phyloP scores from a whole-genome alignment of 64 coral and sea anemone species.

The Astreopora myriophthalma region DNA sequence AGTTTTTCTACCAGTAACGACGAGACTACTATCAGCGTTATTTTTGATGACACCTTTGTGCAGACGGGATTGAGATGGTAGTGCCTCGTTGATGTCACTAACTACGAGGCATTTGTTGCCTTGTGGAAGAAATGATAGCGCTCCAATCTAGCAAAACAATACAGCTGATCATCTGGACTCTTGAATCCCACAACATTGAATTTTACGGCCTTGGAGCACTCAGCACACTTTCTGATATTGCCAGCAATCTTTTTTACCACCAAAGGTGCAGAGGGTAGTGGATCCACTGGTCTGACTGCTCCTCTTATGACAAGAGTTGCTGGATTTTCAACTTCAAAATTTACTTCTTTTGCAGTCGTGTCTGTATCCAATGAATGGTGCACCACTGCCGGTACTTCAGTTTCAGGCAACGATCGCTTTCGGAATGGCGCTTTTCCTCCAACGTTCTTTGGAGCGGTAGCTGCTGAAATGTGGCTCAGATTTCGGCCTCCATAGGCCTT shows the following conservation, averaged over 20 bases:
- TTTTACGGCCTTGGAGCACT: constrained; percentile 1
- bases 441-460: constrained; percentile 39
- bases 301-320: constrained; percentile 40
- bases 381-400: neutral
- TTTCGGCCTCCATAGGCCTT: constrained; percentile 28
- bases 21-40: constrained; percentile 7
- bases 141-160: constrained; percentile 14
- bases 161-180: neutral
- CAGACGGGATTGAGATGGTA: constrained; percentile 37
- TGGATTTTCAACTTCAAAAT: constrained; percentile 47
- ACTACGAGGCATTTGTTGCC: neutral
- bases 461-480: neutral
- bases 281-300: constrained; percentile 30
- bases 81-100: constrained; percentile 19
- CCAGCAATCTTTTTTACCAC: constrained; percentile 34
- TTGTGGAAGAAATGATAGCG: neutral
- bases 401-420: constrained; percentile 10
- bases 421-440: constrained; percentile 22
- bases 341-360: neutral
- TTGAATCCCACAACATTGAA: neutral
- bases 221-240: constrained; percentile 59
- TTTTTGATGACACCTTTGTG: constrained; percentile 6
- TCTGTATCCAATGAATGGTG: neutral
- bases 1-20: neutral
- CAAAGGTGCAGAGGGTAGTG: constrained; percentile 43